Percentiles rank a stretch among this genome's conserved stretches.
Conservation (phyloP, 1,140 invertebrate species). For the Sogatella furcifera region DNA sequence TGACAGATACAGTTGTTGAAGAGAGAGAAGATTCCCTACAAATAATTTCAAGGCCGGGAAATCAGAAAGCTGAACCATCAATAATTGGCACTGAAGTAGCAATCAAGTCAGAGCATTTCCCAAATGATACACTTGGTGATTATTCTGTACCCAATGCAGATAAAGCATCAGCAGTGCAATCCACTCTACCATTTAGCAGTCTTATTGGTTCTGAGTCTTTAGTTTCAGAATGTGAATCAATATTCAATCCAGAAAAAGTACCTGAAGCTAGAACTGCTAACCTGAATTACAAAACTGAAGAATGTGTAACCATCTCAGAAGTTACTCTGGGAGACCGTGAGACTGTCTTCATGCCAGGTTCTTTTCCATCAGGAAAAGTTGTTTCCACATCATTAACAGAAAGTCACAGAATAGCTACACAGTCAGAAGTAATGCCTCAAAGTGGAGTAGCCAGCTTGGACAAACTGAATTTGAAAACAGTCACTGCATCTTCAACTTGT, state of each 20-base stretch:
- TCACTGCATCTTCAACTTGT: constrained; percentile 30
- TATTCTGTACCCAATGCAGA: constrained; percentile 17
- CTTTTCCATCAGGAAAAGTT: constrained; percentile 25
- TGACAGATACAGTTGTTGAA: constrained; percentile 35
- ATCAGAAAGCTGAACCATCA: constrained; percentile 26
- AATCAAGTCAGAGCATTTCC: constrained; percentile 25
- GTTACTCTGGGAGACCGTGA: constrained; percentile 42
- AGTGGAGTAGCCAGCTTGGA: constrained; percentile 26
- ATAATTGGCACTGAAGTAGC: constrained; percentile 29
- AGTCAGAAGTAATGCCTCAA: constrained; percentile 29
- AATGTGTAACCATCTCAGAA: constrained; percentile 37
- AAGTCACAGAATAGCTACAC: constrained; percentile 34
- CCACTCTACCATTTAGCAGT: constrained; percentile 36
- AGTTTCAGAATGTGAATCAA: constrained; percentile 38
- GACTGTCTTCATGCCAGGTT: constrained; percentile 20
- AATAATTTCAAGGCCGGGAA: constrained; percentile 21
- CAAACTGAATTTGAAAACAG: constrained; percentile 16
- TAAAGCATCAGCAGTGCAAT: constrained; percentile 21
- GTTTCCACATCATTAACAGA: constrained; percentile 28
- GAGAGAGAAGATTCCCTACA: constrained; percentile 36
- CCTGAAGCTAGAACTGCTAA: constrained; percentile 33
- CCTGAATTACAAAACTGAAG: constrained; percentile 28
- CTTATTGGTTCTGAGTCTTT: constrained; percentile 37
- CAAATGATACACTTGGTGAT: constrained; percentile 17
- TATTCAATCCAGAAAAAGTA: constrained; percentile 30